Conservation (phyloP, 2,797 vertebrate species). For the Neosilurus hyrtlii region DNA sequence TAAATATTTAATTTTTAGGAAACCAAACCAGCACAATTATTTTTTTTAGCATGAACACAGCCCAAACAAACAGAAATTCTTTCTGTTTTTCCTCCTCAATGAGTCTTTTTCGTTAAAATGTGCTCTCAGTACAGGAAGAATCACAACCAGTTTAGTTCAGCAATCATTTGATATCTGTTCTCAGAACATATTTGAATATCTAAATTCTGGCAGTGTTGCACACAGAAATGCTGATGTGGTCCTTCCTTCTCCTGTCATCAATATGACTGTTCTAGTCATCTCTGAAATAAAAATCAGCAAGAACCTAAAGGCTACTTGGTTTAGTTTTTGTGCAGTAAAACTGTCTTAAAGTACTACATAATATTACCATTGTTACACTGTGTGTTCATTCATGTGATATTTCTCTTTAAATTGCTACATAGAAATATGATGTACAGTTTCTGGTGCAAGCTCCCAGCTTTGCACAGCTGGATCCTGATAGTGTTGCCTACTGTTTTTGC, state of each 20-base stretch:
- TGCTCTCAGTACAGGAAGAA: not conserved
- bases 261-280: not conserved
- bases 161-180: not conserved
- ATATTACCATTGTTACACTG: not conserved
- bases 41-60: slow-evolving; percentile 6
- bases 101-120: not conserved
- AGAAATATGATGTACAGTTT: not conserved
- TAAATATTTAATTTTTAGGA: not conserved
- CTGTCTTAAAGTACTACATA: not conserved
- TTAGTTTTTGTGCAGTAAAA: not conserved
- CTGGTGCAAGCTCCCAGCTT: not conserved
- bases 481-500: not conserved
- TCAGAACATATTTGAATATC: not conserved
- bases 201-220: not conserved
- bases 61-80: not conserved
- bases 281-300: not conserved
- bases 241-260: not conserved
- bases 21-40: not conserved
- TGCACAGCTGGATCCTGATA: not conserved
- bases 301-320: not conserved
- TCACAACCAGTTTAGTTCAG: not conserved
- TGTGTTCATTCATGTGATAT: not conserved
- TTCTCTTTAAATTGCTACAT: not conserved
- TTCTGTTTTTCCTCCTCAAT: not conserved
- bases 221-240: not conserved